Evolutionary conservation across 2,888 invertebrate genomes (phyloP), one percentile per base, ranked within the genome.

Genomic region (Agonopterix heracliana): DNA sequence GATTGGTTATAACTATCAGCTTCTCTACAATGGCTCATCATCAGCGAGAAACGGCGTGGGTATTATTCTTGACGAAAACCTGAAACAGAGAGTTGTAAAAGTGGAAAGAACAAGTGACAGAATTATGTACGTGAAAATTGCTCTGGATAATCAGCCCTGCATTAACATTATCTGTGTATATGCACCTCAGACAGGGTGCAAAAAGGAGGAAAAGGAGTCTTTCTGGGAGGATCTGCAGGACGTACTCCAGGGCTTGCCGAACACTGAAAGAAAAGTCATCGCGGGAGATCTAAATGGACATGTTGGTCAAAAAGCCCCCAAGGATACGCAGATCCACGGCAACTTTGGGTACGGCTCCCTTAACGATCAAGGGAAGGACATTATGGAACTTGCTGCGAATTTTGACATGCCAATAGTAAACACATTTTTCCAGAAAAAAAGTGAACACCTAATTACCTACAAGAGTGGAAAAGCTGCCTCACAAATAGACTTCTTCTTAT

Each of bases 401-500:
- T n/a, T n/a, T n/a, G n/a, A n/a, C n/a, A n/a, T n/a, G n/a, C n/a
- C n/a, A n/a, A n/a, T n/a, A n/a, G n/a, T n/a, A n/a, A n/a, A n/a
- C n/a, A n/a, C n/a, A n/a, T n/a, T n/a, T n/a, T n/a, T n/a, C n/a
- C n/a, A n/a, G n/a, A n/a, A n/a, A n/a, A n/a, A n/a, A n/a, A n/a
- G n/a, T n/a, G n/a, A n/a, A n/a, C n/a, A n/a, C n/a, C n/a, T n/a
- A n/a, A n/a, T n/a, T n/a, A n/a, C n/a, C n/a, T n/a, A n/a, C n/a
- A n/a, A 35, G 9, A 35, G 35, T 9, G 35, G 59, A 34, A 51
- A 49, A 9, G 43, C 14, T 2, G 17, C 1, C 8, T 46, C 57
- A 1, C 54, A 57, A 38, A 54, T 55, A 26, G 55, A 57, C 36
- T 55, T 43, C 45, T 45, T 57, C 2, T 14, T 54, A 3, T 9